Conservation (phyloP, 2,797 vertebrate species). For the Pseudocheirus occidentalis region DNA sequence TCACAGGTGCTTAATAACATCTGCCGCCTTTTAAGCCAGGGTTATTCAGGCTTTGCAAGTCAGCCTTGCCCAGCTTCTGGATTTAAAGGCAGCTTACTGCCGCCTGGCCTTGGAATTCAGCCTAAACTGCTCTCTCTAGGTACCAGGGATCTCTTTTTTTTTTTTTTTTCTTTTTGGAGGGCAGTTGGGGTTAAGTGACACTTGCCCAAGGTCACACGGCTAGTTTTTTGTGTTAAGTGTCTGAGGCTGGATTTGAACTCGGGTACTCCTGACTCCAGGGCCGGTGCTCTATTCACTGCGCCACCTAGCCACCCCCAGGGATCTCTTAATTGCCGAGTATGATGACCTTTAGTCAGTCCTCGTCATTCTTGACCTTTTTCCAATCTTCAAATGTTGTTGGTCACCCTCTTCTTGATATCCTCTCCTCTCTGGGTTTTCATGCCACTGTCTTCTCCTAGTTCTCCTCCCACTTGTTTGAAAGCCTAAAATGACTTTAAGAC, state of each 20-base stretch:
- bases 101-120: neutral
- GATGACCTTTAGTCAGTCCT: neutral
- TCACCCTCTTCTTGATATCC: neutral
- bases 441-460: neutral
- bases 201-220: too few species aligned
- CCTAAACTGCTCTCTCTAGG: neutral
- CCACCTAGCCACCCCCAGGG: too few species aligned
- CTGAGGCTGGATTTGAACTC: too few species aligned
- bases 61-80: neutral
- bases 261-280: too few species aligned
- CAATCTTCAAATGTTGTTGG: neutral
- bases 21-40: neutral
- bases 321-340: neutral
- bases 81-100: neutral
- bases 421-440: neutral
- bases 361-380: neutral
- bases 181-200: too few species aligned
- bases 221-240: too few species aligned
- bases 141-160: too few species aligned
- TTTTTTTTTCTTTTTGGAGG: too few species aligned
- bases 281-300: too few species aligned
- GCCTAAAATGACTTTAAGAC: neutral
- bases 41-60: neutral
- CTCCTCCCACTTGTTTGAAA: neutral
- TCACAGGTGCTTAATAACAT: neutral